phyloP scores from a whole-genome alignment of 2,888 invertebrate genomes.

The Rhingia campestris region DNA sequence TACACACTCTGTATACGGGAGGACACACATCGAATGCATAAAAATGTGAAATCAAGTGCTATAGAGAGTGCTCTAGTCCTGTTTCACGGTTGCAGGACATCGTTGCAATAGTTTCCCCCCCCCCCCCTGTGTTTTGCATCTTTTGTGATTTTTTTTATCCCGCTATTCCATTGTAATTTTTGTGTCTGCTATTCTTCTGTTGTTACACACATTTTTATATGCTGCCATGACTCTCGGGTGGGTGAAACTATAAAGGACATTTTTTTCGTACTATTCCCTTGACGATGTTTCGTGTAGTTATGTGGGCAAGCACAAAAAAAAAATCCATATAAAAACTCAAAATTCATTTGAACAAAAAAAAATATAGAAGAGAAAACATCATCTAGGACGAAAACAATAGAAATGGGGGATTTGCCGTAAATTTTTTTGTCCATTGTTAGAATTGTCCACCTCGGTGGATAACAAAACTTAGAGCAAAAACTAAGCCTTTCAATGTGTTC shows the following conservation, averaged over 20 bases:
- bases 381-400: slow-evolving; percentile 60
- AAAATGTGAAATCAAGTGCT: slow-evolving; percentile 46
- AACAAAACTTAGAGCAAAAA: slow-evolving; percentile 34
- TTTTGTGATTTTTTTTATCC: slow-evolving; percentile 20
- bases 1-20: slow-evolving; percentile 6
- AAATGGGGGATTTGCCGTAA: slow-evolving; percentile 37
- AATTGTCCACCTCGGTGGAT: slow-evolving; percentile 38
- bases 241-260: slow-evolving; percentile 48
- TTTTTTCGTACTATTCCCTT: slow-evolving; percentile 23
- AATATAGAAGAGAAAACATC: slow-evolving; percentile 18
- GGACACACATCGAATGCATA: slow-evolving; percentile 58
- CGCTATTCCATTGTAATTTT: slow-evolving; percentile 32
- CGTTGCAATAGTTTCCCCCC: slow-evolving; percentile 31
- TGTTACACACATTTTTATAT: slow-evolving; percentile 24
- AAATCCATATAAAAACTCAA: slow-evolving; percentile 42
- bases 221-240: slow-evolving; percentile 3
- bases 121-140: neutral
- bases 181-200: slow-evolving; percentile 22
- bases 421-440: slow-evolving; percentile 51
- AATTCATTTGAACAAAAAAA: slow-evolving; percentile 36
- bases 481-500: slow-evolving; percentile 63
- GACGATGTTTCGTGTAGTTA: slow-evolving; percentile 18
- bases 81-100: slow-evolving; percentile 45
- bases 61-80: slow-evolving; percentile 31
- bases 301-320: slow-evolving; percentile 17